Conservation (phyloP, 1,140 invertebrate species). For the Brachionus plicatilis region DNA sequence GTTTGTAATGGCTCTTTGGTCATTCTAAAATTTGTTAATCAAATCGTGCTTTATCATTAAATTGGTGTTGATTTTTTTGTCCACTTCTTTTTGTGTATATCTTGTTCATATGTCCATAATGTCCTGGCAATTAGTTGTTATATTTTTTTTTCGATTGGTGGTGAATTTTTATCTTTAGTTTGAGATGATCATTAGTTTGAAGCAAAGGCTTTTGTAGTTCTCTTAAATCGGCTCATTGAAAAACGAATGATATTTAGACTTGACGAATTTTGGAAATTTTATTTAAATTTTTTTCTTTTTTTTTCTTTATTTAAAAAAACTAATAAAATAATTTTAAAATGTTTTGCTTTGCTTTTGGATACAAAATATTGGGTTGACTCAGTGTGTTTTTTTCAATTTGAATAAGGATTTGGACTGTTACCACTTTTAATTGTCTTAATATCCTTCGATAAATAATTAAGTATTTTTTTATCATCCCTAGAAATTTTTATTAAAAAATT, state of each 20-base stretch:
- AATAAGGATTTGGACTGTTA: too few species aligned
- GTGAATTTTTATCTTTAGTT: background rate
- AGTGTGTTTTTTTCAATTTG: too few species aligned
- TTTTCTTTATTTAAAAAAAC: background rate
- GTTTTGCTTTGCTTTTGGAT: background rate
- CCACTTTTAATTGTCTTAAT: too few species aligned
- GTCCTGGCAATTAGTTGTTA: background rate
- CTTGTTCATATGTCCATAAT: background rate
- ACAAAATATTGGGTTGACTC: background rate
- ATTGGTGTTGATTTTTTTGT: background rate
- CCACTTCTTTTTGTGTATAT: background rate
- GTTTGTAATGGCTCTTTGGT: background rate
- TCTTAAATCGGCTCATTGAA: background rate
- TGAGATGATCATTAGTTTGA: background rate
- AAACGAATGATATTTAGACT: slow-evolving; percentile 1
- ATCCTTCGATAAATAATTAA: too few species aligned
- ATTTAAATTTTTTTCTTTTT: background rate
- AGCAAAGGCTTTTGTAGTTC: background rate
- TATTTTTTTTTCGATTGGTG: background rate
- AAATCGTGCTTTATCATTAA: background rate
- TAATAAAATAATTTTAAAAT: background rate
- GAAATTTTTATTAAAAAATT: too few species aligned
- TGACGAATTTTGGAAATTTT: background rate
- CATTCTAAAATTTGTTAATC: background rate
- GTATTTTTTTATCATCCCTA: too few species aligned